Evolutionary conservation across 1,140 invertebrate genomes (phyloP).

Genomic region (Neuroterus valhalla): DNA sequence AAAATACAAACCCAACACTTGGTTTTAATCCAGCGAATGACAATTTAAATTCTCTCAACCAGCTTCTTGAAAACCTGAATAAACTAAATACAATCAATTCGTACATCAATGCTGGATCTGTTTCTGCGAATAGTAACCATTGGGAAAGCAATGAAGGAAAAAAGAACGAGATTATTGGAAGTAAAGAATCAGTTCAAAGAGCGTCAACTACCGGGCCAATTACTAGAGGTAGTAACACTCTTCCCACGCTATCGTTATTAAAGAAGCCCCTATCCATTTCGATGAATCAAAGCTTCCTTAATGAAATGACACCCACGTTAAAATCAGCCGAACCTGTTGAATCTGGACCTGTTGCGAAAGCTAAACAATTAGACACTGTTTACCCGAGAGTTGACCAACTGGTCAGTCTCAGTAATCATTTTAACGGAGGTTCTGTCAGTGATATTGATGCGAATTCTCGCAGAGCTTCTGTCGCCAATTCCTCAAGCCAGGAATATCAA

Average conservation of each 20-base stretch:
- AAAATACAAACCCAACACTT: too few relatives aligned
- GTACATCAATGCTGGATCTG: too few relatives aligned
- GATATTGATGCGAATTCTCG: neutral
- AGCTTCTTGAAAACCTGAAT: too few relatives aligned
- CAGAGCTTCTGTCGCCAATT: neutral
- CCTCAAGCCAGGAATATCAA: neutral
- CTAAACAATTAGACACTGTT: constrained; percentile 39
- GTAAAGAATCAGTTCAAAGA: too few relatives aligned
- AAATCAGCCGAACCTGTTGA: constrained; percentile 54
- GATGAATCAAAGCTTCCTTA: constrained; percentile 15
- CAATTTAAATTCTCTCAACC: too few relatives aligned
- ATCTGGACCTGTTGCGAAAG: constrained; percentile 53
- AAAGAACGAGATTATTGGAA: too few relatives aligned
- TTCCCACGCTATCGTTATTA: neutral
- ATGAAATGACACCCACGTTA: constrained; percentile 5
- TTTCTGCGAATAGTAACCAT: too few relatives aligned
- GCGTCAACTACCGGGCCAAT: neutral
- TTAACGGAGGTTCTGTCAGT: neutral
- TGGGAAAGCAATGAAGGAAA: too few relatives aligned
- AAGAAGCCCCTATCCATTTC: neutral
- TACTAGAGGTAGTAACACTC: neutral
- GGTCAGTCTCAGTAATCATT: constrained; percentile 9
- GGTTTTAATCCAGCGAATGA: too few relatives aligned
- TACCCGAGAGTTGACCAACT: neutral
- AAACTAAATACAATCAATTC: too few relatives aligned